Evolutionary conservation across 2,113 vertebrate species (phyloP).

Genomic region (Bombycilla garrulus): DNA sequence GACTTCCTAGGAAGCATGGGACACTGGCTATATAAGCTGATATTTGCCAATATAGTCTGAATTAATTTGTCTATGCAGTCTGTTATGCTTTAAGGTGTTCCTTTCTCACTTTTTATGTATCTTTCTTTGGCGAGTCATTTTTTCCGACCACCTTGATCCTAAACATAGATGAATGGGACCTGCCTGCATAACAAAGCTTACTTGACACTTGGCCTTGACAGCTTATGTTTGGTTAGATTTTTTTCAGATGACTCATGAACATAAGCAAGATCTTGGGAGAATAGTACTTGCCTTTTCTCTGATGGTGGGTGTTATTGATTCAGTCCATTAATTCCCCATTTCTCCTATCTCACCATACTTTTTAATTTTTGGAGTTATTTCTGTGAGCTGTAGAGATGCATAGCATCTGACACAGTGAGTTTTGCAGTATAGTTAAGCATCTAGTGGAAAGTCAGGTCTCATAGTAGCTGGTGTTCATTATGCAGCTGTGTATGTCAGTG

Average conservation of each 20-base stretch:
- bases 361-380: background rate
- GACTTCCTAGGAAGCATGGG: background rate
- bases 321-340: background rate
- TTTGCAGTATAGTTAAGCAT: background rate
- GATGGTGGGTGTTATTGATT: background rate
- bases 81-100: background rate
- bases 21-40: background rate
- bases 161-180: background rate
- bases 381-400: background rate
- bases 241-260: background rate
- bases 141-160: background rate
- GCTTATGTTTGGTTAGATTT: background rate
- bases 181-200: background rate
- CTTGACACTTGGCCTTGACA: background rate
- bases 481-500: background rate
- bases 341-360: background rate
- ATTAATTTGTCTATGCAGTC: background rate
- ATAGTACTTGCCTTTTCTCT: background rate
- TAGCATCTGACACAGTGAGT: background rate
- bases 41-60: background rate
- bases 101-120: background rate
- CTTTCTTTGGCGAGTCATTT: background rate
- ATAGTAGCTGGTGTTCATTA: background rate
- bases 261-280: background rate
- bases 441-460: background rate